Conservation (phyloP, 2,113 vertebrate genomes). For the Ochotona princeps region DNA sequence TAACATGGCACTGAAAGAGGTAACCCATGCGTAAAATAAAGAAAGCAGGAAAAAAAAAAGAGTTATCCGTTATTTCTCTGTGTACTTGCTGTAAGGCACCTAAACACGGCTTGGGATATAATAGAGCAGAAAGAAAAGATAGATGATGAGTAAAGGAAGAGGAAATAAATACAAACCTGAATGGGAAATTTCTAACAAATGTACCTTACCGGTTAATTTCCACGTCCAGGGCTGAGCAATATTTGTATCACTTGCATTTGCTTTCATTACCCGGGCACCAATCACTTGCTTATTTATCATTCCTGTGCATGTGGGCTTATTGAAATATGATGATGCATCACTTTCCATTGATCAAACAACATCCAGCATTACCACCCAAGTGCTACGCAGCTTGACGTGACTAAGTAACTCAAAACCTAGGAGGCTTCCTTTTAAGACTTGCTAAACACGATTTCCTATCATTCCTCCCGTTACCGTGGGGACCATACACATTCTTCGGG, state of each 20-base stretch:
- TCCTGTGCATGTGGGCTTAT: not conserved
- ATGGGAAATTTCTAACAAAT: slow-evolving; percentile 29
- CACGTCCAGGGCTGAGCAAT: slow-evolving; percentile 4
- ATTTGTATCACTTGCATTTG: not conserved
- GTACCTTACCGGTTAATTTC: slow-evolving; percentile 34
- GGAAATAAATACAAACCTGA: slow-evolving; percentile 46
- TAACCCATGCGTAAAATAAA: not conserved
- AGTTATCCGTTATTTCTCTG: not conserved
- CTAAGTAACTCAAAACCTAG: slow-evolving; percentile 42
- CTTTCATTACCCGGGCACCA: not conserved
- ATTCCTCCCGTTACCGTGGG: slow-evolving; percentile 29
- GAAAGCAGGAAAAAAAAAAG: not conserved
- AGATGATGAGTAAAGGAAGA: not conserved
- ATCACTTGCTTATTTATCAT: slow-evolving; percentile 57
- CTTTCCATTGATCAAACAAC: slow-evolving; percentile 42
- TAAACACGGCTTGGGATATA: not conserved
- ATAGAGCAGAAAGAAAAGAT: slow-evolving; percentile 53
- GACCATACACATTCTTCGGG: not conserved
- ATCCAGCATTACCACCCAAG: slow-evolving; percentile 48
- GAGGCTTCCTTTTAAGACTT: slow-evolving; percentile 9
- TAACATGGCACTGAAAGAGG: not conserved
- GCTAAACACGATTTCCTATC: slow-evolving; percentile 23
- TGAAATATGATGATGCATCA: slow-evolving; percentile 45
- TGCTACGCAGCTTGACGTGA: rapidly evolving
- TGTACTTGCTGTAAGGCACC: not conserved